Base-by-base conservation (phyloP, 2,888 invertebrate species). In the Philopedon plagiatum region DNA sequence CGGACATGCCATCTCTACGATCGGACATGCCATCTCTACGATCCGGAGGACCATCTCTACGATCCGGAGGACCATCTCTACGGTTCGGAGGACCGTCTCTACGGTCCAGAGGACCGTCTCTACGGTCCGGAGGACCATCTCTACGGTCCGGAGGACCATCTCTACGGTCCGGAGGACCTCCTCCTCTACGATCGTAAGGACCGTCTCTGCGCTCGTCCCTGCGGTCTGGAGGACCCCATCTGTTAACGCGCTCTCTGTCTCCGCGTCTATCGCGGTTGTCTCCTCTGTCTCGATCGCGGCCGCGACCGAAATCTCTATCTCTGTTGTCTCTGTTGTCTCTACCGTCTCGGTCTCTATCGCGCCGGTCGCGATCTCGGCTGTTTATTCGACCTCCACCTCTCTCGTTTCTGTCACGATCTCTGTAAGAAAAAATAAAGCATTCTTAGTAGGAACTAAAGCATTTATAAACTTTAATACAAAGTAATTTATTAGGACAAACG, bases 371-470 rank as follows among this genome's bases (percentile, higher is more conserved):
- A 26, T 39, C 37, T 8, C 84, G 84, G 51, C 80, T 77, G 49
- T 80, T 72, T 64, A 73, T 26, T 13, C 58, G 15, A 19, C 44
- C 56, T 29, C 32, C 44, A 23, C 61, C 61, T 54, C 65, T 60
- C 18, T 65, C 60, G 39, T 85, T 81, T 15, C 83, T 82, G 63
- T 83, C 83, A 41, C 84, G 79, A 72, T 85, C 84, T 79, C 85
- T 76, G 37, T 34, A 56, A 54, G 23, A 23, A 21, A 8, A 32
- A 44, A 44, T n/a, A n/a, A n/a, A n/a, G n/a, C n/a, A n/a, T n/a
- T n/a, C n/a, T n/a, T n/a, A n/a, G n/a, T n/a, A n/a, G n/a, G n/a
- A n/a, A n/a, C n/a, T n/a, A n/a, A n/a, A n/a, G n/a, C n/a, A n/a
- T n/a, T n/a, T n/a, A n/a, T n/a, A n/a, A n/a, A n/a, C n/a, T n/a